Evolutionary conservation across 2,113 vertebrate species (phyloP).

Genomic region (Psettodes erumei): DNA sequence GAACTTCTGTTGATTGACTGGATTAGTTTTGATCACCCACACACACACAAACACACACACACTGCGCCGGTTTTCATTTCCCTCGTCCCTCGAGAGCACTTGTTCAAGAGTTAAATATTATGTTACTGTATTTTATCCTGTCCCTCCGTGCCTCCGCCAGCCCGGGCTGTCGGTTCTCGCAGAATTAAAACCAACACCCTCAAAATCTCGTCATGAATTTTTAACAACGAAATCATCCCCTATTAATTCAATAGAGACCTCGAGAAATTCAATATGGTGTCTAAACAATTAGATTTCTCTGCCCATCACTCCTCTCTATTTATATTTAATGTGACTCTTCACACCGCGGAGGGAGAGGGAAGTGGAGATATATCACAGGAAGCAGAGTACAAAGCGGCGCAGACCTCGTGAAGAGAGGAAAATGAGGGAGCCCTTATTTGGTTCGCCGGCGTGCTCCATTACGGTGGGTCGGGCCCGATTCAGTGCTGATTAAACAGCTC

Average conservation of each 20-base stretch:
- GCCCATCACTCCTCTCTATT: conserved; percentile 77
- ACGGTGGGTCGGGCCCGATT: conserved; percentile 26
- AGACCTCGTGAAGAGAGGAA: conserved; percentile 30
- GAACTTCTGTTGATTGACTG: conserved; percentile 45
- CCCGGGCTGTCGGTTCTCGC: conserved; percentile 25
- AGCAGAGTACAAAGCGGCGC: conserved; percentile 33
- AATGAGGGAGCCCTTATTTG: conserved; percentile 37
- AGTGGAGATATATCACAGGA: conserved; percentile 47
- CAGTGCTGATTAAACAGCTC: conserved; percentile 32
- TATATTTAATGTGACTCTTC: conserved; percentile 80
- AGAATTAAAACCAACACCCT: conserved; percentile 73
- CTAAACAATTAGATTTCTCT: conserved; percentile 81
- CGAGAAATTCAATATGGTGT: conserved; percentile 77
- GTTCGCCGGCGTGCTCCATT: conserved; percentile 25
- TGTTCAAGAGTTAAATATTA: conserved; percentile 59
- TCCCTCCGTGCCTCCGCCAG: conserved; percentile 18
- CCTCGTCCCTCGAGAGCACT: conserved; percentile 37
- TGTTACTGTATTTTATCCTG: conserved; percentile 44
- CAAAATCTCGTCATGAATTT: conserved; percentile 76
- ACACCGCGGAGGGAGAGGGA: conserved; percentile 40
- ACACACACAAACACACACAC: too few species aligned
- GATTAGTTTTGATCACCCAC: conserved; percentile 54
- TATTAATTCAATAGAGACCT: conserved; percentile 79
- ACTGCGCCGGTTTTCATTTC: conserved; percentile 39
- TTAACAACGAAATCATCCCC: conserved; percentile 74